Conservation (phyloP, 2,888 invertebrate species). For the Scaptomyza reducta region DNA sequence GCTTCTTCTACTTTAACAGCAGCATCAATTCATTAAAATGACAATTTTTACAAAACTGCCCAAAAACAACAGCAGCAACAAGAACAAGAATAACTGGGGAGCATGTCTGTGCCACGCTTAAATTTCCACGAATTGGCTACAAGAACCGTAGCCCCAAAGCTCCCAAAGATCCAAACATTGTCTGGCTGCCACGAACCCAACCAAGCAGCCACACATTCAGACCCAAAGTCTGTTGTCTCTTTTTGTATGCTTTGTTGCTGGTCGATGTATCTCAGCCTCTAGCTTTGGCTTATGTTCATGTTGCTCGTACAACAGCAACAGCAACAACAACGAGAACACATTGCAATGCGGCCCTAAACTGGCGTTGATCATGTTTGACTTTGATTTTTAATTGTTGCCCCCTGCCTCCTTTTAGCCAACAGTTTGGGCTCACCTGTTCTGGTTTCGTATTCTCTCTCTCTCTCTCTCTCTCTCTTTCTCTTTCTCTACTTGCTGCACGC, state of each 20-base stretch:
- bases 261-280: conserved; percentile 16
- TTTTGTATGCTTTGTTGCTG: background rate
- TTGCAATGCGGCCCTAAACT: conserved; percentile 75
- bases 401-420: conserved; percentile 24
- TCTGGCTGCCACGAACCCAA: conserved; percentile 38
- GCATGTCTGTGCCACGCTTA: conserved; percentile 74
- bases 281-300: conserved; percentile 72
- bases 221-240: conserved; percentile 34
- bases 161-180: conserved; percentile 51
- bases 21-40: conserved; percentile 84
- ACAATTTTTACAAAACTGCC: conserved; percentile 83
- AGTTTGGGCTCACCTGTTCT: conserved; percentile 74
- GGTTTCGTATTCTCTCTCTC: conserved; percentile 17
- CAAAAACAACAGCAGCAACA: conserved; percentile 69
- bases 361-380: conserved; percentile 84
- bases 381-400: conserved; percentile 84
- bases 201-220: conserved; percentile 23
- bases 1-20: conserved; percentile 74
- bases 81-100: conserved; percentile 64
- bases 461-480: no score
- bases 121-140: conserved; percentile 82
- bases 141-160: conserved; percentile 66
- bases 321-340: conserved; percentile 40
- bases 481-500: conserved; percentile 35
- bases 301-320: conserved; percentile 60